Percentiles rank a stretch among this genome's conserved stretches.
Evolutionary conservation across 2,113 vertebrate species (phyloP).

Genomic region (Tamias sibiricus): DNA sequence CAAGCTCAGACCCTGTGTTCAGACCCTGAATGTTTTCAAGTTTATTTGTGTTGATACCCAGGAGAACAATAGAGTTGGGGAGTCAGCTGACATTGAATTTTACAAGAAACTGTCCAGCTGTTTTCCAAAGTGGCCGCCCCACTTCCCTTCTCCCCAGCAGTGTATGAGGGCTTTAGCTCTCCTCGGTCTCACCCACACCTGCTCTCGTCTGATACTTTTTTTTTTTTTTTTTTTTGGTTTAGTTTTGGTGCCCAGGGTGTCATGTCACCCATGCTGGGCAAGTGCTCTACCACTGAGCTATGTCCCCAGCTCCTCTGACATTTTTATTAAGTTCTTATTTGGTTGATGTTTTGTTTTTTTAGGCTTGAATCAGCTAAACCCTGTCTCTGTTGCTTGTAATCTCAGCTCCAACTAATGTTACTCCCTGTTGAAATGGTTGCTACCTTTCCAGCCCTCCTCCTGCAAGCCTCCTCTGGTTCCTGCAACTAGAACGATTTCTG

Average conservation of each 20-base stretch:
- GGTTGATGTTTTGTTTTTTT: too few relatives aligned
- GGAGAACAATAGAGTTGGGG: background rate
- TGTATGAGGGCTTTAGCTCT: background rate
- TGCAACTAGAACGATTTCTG: too few relatives aligned
- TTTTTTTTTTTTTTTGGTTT: too few relatives aligned
- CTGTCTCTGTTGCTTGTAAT: background rate
- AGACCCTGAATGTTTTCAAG: background rate
- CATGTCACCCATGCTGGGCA: background rate
- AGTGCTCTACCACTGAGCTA: background rate
- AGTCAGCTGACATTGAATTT: background rate
- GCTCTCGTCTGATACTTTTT: background rate
- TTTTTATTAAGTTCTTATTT: too few relatives aligned
- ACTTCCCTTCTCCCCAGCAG: too few relatives aligned
- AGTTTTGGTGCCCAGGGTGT: background rate
- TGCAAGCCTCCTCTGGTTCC: background rate
- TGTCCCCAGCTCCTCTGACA: too few relatives aligned
- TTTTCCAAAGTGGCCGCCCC: too few relatives aligned
- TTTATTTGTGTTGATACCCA: background rate
- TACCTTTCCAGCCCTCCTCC: too few relatives aligned
- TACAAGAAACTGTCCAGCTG: too few relatives aligned
- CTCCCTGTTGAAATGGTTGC: background rate
- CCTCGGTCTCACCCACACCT: too few relatives aligned
- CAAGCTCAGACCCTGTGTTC: background rate
- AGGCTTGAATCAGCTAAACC: background rate
- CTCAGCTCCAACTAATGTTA: background rate